Conservation (phyloP, 92 coral and sea anemone species). For the Palythoa caribaeorum region DNA sequence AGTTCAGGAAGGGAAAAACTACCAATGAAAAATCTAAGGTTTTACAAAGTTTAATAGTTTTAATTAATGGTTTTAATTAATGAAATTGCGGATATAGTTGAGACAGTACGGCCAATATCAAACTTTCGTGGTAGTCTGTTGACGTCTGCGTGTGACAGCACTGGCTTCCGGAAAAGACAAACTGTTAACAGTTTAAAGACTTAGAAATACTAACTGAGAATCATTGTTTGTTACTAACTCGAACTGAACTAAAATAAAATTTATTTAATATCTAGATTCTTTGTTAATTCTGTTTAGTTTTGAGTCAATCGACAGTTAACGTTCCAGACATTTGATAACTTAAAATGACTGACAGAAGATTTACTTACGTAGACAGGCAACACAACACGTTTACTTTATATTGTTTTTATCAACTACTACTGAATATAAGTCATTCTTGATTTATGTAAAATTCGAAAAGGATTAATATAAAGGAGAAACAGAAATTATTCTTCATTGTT, state of each 20-base stretch:
- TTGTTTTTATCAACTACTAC: no score
- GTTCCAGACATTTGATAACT: not conserved
- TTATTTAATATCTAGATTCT: no score
- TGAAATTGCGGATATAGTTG: slow-evolving; percentile 1
- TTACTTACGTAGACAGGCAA: no score
- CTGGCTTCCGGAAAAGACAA: not conserved
- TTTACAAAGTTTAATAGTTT: no score
- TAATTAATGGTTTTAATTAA: not conserved
- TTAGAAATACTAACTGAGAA: not conserved
- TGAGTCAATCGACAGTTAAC: not conserved
- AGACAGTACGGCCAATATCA: slow-evolving; percentile 8
- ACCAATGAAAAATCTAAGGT: no score
- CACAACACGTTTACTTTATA: no score
- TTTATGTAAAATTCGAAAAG: no score
- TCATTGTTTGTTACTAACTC: not conserved
- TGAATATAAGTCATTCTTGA: no score
- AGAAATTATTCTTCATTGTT: no score
- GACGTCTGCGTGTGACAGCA: not conserved
- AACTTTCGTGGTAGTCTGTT: not conserved
- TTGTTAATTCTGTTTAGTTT: not conserved
- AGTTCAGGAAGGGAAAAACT: no score
- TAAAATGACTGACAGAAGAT: no score
- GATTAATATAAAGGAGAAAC: no score
- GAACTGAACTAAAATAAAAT: not conserved
- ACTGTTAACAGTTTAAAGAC: not conserved